Evolutionary conservation across 2,888 invertebrate genomes (phyloP), one percentile per base, ranked within the genome.

Genomic region (Heliconius hortense): DNA sequence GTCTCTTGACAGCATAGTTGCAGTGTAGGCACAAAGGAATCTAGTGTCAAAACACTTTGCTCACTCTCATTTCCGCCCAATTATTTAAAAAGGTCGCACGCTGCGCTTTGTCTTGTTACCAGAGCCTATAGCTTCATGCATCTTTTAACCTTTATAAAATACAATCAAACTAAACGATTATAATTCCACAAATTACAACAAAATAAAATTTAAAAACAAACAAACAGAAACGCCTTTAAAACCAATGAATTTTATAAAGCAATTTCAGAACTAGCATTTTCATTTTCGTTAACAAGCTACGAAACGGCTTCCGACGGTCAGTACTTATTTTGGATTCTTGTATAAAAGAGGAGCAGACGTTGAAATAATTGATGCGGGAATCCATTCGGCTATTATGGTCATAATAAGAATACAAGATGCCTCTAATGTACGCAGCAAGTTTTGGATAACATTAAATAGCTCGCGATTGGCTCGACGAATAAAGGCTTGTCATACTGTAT

Each of bases 341-440:
- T 62, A 64, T 74, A 73, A 76, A n/a, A 24, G 71, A 56, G 76
- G 73, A 73, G 71, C 31, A 71, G 71, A 56, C 77, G 70, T 78
- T 75, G 67, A 76, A 75, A 75, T 76, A 79, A 79, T 77, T 78
- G 75, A 79, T 78, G 64, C 72, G 64, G 21, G 71, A 60, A 26
- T 60, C 56, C 39, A 70, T 76, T 53, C 28, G 13, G 53, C 77
- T 73, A 64, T 79, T 73, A 74, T 43, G 72, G 80, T 62, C 74
- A 74, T 79, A 80, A 78, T 78, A 78, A 77, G 78, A 80, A 79
- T 78, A 79, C 80, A 78, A 80, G 78, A 79, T 79, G 79, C 77
- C 72, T 79, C 78, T 79, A 80, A 80, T 78, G 78, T 79, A 79
- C 77, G 79, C 79, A 78, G 77, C 74, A 72, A 78, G 80, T 80